Base-by-base conservation (phyloP, 2,113 vertebrate species). In the Progne subis region DNA sequence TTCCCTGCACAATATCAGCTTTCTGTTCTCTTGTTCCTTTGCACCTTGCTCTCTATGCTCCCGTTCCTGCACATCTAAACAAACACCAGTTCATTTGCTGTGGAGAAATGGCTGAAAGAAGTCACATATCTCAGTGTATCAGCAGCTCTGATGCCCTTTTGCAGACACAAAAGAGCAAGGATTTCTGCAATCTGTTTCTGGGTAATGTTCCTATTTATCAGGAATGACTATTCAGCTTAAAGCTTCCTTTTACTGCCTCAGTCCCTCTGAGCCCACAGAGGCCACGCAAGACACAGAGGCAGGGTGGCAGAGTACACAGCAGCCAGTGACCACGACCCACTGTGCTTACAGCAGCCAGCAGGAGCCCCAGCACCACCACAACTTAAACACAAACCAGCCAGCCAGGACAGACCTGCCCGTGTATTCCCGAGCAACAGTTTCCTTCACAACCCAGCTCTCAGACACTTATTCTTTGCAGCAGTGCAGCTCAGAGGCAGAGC, bases 361-460 rank as follows among this genome's bases (percentile, higher is more conserved):
- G 72, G 47, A 88, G 32, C 53, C 53, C 68, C 34, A 34, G 37
- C 47, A 60, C 11, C 8, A 1, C 39, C 34, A 14, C 23, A 11
- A 5, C 41, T 56, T 32, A 79, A 80, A 46, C 59, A 65, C 2
- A 1, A 72, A 29, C 3, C 31, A 16, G 39, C 29, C 16, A 74
- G 43, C 47, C 55, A 5, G 20, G 18, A 56, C 2, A 86, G 61
- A 41, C 25, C 34, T 34, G 39, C 57, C 52, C 0, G 0, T 0
- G 3, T 25, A 24, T 41, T 89, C 65, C 55, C 5, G 28, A n/a
- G 20, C 25, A 61, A 14, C 17, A 44, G 41, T 60, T 77, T 72
- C 69, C 63, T 83, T 65, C 69, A 11, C 56, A 46, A 28, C 16
- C 8, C 5, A 0, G 59, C 74, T 75, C 56, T 53, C 11, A 6